phyloP scores from a whole-genome alignment of 2,113 vertebrate genomes.

The Colossoma macropomum region DNA sequence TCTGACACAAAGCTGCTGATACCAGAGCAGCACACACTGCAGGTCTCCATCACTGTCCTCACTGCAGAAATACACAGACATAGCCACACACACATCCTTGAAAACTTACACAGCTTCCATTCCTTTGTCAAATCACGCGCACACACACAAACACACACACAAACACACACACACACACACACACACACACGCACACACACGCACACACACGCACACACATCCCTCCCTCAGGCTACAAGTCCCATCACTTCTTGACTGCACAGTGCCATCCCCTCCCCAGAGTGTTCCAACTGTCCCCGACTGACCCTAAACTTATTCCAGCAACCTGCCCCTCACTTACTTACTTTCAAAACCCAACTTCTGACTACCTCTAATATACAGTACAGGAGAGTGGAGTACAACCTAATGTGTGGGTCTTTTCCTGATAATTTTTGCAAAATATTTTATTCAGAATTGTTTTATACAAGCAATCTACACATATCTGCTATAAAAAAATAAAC shows the following conservation, averaged over 20 bases:
- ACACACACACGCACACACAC: no score
- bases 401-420: no score
- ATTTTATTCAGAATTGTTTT: no score
- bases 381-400: no score
- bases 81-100: background rate
- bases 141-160: no score
- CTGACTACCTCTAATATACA: background rate
- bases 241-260: background rate
- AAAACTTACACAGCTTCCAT: background rate
- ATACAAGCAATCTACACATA: no score
- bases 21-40: background rate
- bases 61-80: background rate
- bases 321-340: background rate
- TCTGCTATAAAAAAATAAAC: no score
- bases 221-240: background rate
- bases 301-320: background rate
- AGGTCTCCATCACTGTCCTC: background rate
- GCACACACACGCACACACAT: constrained; percentile 1
- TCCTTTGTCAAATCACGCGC: background rate
- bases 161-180: no score
- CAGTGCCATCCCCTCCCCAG: background rate
- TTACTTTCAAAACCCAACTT: background rate
- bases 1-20: background rate
- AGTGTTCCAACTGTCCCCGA: background rate
- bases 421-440: no score